Base-by-base conservation (phyloP, 2,888 invertebrate species). In the Coleophora deauratella region DNA sequence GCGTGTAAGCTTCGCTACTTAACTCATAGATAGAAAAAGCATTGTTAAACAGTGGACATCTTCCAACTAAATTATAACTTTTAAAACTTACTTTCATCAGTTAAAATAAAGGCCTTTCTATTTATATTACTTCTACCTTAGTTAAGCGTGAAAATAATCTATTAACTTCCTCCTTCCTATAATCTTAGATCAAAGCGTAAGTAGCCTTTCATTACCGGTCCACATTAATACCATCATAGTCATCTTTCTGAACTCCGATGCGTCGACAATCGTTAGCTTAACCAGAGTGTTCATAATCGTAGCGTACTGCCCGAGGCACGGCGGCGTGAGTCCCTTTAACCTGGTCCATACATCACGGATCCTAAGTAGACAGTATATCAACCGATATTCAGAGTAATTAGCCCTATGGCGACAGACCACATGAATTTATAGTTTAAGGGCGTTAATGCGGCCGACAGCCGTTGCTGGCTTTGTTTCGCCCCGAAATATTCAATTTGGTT, bases 281-380 rank as follows among this genome's bases (percentile, higher is more conserved):
- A 84, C 77, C 74, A 74, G 71, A 64, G 72, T 75, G 75, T 74
- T 79, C 79, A 80, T 81, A 81, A 81, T 77, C 76, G 71, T 68
- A 69, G 69, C 34, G 67, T 62, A 59, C 31, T 69, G 61, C 67
- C 71, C 57, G 52, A 54, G 72, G 82, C 75, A 55, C 47, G 45
- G 68, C 77, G 79, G 80, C 74, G 78, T 81, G 80, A 66, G 68
- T 66, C 69, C 81, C 84, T 84, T 84, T 84, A 82, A 72, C 60
- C 59, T 62, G 51, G 57, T 55, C 70, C 84, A 84, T 85, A 82
- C 81, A 85, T 85, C 85, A 85, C 82, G 57, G 59, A 43, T 61
- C 65, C 75, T 84, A 85, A 84, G 85, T 85, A 85, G 84, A 84
- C 84, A 85, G 80, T 84, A 82, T 82, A 85, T 85, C 84, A 84